phyloP scores from a whole-genome alignment of 1,140 invertebrate species.

The Rhysida immarginata region DNA sequence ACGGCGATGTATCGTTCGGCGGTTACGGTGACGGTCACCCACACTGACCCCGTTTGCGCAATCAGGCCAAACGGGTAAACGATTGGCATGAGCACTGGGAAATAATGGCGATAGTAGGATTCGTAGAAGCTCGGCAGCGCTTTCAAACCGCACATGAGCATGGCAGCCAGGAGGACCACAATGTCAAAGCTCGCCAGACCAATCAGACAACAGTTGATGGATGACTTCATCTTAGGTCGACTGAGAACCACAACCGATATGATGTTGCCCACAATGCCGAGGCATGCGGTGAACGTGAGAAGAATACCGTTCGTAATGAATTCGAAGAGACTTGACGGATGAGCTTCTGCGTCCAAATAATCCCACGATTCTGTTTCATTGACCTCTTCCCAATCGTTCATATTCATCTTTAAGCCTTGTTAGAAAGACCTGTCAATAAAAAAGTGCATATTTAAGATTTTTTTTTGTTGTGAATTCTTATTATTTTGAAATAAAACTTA shows the following conservation, averaged over 20 bases:
- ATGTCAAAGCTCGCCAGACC: conserved; percentile 82
- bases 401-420: no score
- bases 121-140: conserved; percentile 62
- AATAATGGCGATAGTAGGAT: conserved; percentile 54
- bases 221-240: conserved; percentile 80
- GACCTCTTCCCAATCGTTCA: no score
- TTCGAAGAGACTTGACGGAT: conserved; percentile 50
- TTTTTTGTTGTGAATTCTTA: no score
- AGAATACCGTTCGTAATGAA: conserved; percentile 72
- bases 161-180: conserved; percentile 65
- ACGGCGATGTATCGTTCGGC: conserved; percentile 92
- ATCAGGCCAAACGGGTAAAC: conserved; percentile 74
- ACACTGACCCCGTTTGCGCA: conserved; percentile 79
- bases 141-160: conserved; percentile 71
- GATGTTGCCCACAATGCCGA: conserved; percentile 76
- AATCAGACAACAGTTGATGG: conserved; percentile 82
- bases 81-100: conserved; percentile 60
- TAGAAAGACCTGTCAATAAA: no score
- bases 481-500: no score
- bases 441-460: no score
- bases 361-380: no score
- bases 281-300: conserved; percentile 58
- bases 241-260: conserved; percentile 80
- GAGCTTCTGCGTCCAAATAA: no score
- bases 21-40: conserved; percentile 87